Evolutionary conservation across 2,113 vertebrate genomes (phyloP), one percentile per base, ranked within the genome.

Genomic region (Pandion haliaetus): DNA sequence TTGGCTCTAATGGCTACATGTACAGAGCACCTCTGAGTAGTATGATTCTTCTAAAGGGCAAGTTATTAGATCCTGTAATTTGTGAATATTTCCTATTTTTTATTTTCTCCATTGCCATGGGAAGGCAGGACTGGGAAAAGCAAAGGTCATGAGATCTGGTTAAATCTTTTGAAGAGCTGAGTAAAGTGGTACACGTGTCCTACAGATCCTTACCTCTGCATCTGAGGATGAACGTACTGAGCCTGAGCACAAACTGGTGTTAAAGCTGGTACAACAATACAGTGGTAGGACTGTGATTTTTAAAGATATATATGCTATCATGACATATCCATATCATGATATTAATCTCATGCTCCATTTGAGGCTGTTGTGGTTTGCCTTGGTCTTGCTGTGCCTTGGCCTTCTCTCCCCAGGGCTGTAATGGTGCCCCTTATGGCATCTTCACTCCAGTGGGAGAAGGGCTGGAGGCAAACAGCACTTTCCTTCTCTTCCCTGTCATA

Each of bases 221-320:
- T 18, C 15, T n/a, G 4, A 62, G 28, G n/a, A 42, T 72, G 67
- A 83, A 32, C 0, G 0, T 25, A 18, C 21, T 59, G 42, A 83
- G 54, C 26, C 38, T 55, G 58, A 76, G 72, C 32, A 65, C 14
- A 34, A 45, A 25, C 49, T 77, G 47, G 31, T 72, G n/a, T 32
- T 28, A 59, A 66, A 82, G 28, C 70, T 18, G 28, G 25, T 36
- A 47, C 38, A 62, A 20, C n/a, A 59, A 14, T 61, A 47, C 18
- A n/a, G 15, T 42, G 40, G n/a, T 42, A 67, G 82, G 74, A 80
- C 17, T 12, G 3, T 66, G 47, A 40, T 79, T 88, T 88, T 91
- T 79, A 73, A 55, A 82, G 23, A n/a, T 40, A 7, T 8, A 20
- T 31, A 11, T 31, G 12, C 40, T 66, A 17, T 50, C 17, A 44